phyloP scores from a whole-genome alignment of 2,113 vertebrate genomes.

The Cephalopholis sonnerati region DNA sequence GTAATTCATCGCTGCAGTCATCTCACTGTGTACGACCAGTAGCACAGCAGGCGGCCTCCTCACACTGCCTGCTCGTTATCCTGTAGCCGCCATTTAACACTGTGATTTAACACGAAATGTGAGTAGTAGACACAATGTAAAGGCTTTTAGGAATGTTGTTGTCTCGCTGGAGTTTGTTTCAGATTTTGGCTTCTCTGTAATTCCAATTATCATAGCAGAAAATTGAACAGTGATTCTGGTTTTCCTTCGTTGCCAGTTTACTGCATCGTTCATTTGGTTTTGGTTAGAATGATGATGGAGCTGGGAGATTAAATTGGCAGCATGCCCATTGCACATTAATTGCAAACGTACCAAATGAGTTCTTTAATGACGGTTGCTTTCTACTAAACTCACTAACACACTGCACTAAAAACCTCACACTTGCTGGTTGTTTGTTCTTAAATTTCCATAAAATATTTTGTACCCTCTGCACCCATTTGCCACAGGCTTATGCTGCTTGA shows the following conservation, averaged over 20 bases:
- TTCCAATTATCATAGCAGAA: neutral
- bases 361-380: neutral
- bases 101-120: neutral
- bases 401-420: neutral
- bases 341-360: neutral
- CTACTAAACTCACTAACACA: neutral
- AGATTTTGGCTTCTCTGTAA: neutral
- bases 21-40: neutral
- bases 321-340: neutral
- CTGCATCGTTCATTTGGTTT: neutral
- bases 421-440: neutral
- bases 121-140: neutral
- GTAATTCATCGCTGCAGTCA: constrained; percentile 9
- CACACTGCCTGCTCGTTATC: constrained; percentile 30
- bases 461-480: neutral
- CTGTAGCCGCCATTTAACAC: neutral
- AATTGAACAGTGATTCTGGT: neutral
- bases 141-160: neutral
- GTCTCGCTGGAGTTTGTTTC: neutral
- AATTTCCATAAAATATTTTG: neutral
- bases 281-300: neutral
- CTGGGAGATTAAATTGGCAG: constrained; percentile 3
- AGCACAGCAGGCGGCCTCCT: neutral
- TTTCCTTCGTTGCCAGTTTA: neutral
- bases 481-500: neutral